Base-by-base conservation (phyloP, 2,113 vertebrate genomes). In the Agapornis roseicollis region DNA sequence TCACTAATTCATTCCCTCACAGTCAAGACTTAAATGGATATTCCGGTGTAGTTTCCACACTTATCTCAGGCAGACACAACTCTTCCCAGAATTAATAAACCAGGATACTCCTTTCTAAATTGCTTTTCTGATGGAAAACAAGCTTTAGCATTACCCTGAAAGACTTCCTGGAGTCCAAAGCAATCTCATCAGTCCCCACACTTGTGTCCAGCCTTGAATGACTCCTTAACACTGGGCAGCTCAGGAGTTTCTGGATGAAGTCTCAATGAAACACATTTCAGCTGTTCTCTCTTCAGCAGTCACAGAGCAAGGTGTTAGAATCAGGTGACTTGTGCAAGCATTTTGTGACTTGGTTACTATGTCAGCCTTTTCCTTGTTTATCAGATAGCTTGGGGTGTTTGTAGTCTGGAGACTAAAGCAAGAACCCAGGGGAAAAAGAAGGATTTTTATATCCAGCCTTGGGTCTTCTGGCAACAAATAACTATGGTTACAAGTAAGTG, bases 141-240 rank as follows among this genome's bases (percentile, higher is more conserved):
- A 29, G 24, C 42, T 29, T 71, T 70, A 37, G 25, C 11, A 27
- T 24, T 33, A 44, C 53, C 65, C 85, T 63, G 63, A 49, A 37
- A 33, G 52, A 13, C 37, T 65, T 33, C 56, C 42, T 29, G 33
- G 37, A 71, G 46, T 23, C 17, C 7, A 33, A 52, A 66, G n/a
- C 37, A 4, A 1, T 44, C 76, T 85, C 44, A 18, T 53, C 3
- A 2, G 24, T 79, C n/a, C 10, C 50, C 52, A 49, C 39, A 13
- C n/a, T 39, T 1, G 0, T 2, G 2, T 50, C 15, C 0, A 2
- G 50, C 4, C 35, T 72, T 5, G 19, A 42, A 16, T 19, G 58
- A 15, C 72, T 77, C 33, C 72, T 29, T 1, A 5, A 13, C 12
- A 4, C 53, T 8, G n/a, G 76, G 68, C 39, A 77, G 17, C 37